Base-by-base conservation (phyloP, 2,797 vertebrate genomes). In the Karalla daura region DNA sequence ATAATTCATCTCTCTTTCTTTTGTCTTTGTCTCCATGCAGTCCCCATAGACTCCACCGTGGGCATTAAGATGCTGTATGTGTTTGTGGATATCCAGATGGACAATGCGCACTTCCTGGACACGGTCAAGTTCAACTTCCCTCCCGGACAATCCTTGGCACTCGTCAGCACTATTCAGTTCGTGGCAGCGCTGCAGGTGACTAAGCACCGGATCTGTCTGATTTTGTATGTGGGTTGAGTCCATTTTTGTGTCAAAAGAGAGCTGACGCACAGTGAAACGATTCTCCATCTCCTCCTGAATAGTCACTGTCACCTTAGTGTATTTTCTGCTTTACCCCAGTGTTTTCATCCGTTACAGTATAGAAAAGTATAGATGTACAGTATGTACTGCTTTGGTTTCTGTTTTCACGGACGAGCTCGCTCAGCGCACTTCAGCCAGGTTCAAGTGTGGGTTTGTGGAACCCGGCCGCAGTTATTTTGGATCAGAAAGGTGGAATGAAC, bases 131-230 rank as follows among this genome's bases (percentile, higher is more conserved):
- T 97, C 89, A 98, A 97, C 92, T 97, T 99, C 25, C 5, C 91
- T 4, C 70, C 74, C 0, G 95, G 94, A 78, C 87, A 91, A n/a
- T 90, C 92, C 1, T 90, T 99, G 70, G 96, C 96, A 1, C 94
- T 99, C 0, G 96, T 99, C 92, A 98, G 98, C 95, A 99, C 98
- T 60, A 95, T 99, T 91, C 98, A 99, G 93, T 99, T 99, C 1
- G 96, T 98, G 70, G 95, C 98, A 6, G 94, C 96, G 0, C 70
- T 99, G 76, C 98, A 99, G 96, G 98, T 99, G 83, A 94, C 68
- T 35, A 64, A 76, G 37, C 61, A 5, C 15, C 0, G 4, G 9
- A 2, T 58, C 13, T 43, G 54, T 52, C 3, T 62, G 32, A 51
- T 46, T 65, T 28, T 51, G 24, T 61, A 21, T 56, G 5, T 28